Percentiles rank a stretch among this genome's conserved stretches.
phyloP scores from a whole-genome alignment of 1,140 invertebrate species.

The Meteorus sp. region DNA sequence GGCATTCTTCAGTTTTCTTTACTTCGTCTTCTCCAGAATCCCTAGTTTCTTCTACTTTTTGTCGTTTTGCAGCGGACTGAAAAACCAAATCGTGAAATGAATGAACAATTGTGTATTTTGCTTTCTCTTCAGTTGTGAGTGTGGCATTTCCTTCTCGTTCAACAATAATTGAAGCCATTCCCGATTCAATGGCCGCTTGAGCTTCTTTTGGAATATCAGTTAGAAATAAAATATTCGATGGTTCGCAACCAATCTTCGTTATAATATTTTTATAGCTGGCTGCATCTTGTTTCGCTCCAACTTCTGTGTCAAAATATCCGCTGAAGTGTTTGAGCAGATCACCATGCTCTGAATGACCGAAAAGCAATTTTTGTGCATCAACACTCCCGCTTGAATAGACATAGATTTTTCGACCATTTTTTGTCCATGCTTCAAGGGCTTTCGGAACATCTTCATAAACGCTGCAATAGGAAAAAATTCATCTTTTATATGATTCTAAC shows the following conservation, averaged over 20 bases:
- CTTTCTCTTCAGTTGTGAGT: constrained; percentile 64
- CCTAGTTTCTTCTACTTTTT: constrained; percentile 47
- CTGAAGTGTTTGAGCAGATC: constrained; percentile 75
- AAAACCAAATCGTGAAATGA: constrained; percentile 61
- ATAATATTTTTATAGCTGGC: constrained; percentile 78
- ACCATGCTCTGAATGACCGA: constrained; percentile 74
- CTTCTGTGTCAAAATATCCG: constrained; percentile 84
- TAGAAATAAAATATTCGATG: constrained; percentile 77
- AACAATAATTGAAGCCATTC: constrained; percentile 69
- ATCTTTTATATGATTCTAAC: constrained; percentile 8
- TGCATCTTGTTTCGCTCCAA: constrained; percentile 76
- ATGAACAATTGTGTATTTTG: constrained; percentile 63
- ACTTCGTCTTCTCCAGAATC: constrained; percentile 30
- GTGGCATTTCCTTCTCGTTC: constrained; percentile 76
- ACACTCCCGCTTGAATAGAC: constrained; percentile 93
- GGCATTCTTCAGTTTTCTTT: constrained; percentile 22
- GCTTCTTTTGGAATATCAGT: constrained; percentile 85
- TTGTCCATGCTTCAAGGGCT: constrained; percentile 73
- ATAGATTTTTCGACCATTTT: constrained; percentile 70
- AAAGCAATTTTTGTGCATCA: constrained; percentile 87
- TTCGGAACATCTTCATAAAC: constrained; percentile 82
- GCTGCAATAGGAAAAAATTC: constrained; percentile 58
- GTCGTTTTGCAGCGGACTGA: constrained; percentile 48
- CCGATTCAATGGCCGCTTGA: constrained; percentile 74
- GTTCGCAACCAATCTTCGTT: constrained; percentile 64